A percentile compares a stretch with the other conserved stretches of the same genome.
phyloP scores from a whole-genome alignment of 2,797 vertebrate genomes.

The Phataginus tricuspis region DNA sequence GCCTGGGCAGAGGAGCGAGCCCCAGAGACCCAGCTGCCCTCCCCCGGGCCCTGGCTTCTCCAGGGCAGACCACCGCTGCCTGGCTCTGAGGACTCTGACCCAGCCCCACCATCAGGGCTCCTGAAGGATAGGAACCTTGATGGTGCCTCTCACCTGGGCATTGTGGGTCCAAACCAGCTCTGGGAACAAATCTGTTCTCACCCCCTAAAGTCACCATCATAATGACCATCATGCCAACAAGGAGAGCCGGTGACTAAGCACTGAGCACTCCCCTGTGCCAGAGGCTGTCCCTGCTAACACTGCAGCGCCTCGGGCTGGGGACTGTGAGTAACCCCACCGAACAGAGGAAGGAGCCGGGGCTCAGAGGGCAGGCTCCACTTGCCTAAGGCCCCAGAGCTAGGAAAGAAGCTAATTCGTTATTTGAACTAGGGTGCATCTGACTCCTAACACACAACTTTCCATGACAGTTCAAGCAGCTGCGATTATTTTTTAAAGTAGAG shows the following conservation, averaged over 20 bases:
- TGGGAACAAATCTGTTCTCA: not conserved
- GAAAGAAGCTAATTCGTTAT: not conserved
- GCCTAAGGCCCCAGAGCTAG: not conserved
- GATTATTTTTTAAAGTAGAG: not conserved
- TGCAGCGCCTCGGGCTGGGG: not conserved
- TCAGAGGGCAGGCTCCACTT: not conserved
- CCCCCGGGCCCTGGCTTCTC: not conserved
- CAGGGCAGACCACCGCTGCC: not conserved
- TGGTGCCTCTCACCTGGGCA: not conserved
- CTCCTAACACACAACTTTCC: not conserved
- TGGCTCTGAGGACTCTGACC: not conserved
- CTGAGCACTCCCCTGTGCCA: not conserved
- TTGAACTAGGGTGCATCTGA: not conserved
- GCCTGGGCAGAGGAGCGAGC: not conserved
- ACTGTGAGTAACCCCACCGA: not conserved
- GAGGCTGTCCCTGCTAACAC: not conserved
- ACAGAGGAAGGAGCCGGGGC: not conserved
- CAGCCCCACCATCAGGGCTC: not conserved
- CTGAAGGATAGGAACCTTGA: not conserved
- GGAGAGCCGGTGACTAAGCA: not conserved
- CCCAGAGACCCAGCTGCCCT: not conserved
- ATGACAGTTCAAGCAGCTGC: not conserved
- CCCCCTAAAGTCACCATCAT: not conserved
- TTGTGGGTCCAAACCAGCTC: not conserved
- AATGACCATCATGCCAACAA: not conserved